Conservation (phyloP, 2,797 vertebrate genomes). For the Halcyon leucocephala region DNA sequence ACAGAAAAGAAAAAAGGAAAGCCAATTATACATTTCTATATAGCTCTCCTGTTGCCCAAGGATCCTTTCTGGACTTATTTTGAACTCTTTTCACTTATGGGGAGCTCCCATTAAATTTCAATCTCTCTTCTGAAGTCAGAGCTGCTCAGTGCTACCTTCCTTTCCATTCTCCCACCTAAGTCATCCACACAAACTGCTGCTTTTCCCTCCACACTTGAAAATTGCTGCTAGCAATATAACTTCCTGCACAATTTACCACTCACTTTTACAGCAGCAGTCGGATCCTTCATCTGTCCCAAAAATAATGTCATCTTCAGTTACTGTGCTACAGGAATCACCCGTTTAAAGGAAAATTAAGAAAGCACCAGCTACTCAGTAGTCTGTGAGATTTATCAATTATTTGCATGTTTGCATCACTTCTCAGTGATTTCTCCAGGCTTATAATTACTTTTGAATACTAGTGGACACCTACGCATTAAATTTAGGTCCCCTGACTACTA, state of each 20-base stretch:
- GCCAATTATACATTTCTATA: neutral
- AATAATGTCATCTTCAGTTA: neutral
- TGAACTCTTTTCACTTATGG: neutral
- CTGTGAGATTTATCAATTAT: neutral
- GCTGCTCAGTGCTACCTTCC: neutral
- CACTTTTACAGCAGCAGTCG: neutral
- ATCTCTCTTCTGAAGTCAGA: neutral
- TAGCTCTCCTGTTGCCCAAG: neutral
- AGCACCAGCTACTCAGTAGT: neutral
- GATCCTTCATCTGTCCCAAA: neutral
- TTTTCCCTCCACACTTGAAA: neutral
- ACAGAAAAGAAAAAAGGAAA: constrained; percentile 13
- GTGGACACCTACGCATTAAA: neutral
- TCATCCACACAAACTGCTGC: neutral
- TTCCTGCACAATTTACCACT: neutral
- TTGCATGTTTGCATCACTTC: neutral
- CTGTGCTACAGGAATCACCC: neutral
- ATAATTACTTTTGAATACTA: neutral
- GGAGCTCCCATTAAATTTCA: neutral
- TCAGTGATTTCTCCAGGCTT: neutral
- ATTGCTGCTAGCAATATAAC: neutral
- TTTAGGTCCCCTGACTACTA: neutral
- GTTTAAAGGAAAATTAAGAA: neutral
- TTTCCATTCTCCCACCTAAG: neutral
- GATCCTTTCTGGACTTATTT: neutral